Evolutionary conservation across 2,797 vertebrate species (phyloP).

Genomic region (Tolypeutes matacus): DNA sequence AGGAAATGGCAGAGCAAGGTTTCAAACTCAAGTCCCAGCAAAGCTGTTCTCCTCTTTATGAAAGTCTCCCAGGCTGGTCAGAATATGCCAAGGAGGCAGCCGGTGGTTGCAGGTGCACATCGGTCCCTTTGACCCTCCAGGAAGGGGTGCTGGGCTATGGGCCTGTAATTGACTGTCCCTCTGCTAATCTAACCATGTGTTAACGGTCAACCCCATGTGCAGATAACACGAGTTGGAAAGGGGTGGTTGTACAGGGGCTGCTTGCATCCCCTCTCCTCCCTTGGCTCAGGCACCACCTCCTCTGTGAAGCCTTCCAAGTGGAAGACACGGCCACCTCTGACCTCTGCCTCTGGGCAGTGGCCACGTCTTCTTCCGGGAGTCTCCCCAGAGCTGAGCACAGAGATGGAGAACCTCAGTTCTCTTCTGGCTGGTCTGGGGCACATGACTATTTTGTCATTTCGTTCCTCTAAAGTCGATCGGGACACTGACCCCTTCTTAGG

Average conservation of each 20-base stretch:
- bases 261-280: not conserved
- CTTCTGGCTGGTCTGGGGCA: too few species aligned
- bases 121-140: not conserved
- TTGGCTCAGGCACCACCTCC: not conserved
- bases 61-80: accelerated
- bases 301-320: accelerated
- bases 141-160: not conserved
- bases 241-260: not conserved
- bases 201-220: not conserved
- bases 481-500: not conserved
- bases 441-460: not conserved
- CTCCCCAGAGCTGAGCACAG: not conserved
- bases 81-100: not conserved
- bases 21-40: not conserved
- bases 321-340: accelerated
- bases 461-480: accelerated
- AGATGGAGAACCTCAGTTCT: not conserved
- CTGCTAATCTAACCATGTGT: not conserved
- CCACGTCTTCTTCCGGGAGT: too few species aligned
- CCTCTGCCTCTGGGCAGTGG: not conserved
- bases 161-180: not conserved
- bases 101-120: not conserved
- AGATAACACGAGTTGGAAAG: not conserved
- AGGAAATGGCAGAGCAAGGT: not conserved
- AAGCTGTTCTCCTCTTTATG: not conserved